Conservation (phyloP, 1,140 invertebrate genomes). For the Ephestia elutella region DNA sequence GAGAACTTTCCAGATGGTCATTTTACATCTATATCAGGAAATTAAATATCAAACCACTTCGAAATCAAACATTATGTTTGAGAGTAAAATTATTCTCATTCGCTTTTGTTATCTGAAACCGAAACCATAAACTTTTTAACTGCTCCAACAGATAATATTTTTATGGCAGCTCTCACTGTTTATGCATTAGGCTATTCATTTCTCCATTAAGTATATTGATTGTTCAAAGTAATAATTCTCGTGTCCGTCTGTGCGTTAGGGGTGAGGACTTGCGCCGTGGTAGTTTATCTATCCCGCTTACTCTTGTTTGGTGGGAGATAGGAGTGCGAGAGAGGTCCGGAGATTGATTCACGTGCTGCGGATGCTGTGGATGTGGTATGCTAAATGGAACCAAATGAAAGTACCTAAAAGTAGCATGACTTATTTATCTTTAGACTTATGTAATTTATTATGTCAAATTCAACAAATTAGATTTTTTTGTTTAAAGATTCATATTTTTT, state of each 20-base stretch:
- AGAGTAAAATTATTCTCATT: too few species aligned
- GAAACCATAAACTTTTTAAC: background rate
- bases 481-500: too few species aligned
- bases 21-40: background rate
- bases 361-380: conserved; percentile 51
- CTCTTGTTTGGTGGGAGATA: conserved; percentile 12
- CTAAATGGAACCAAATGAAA: conserved; percentile 24
- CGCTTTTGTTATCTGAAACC: background rate
- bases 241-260: conserved; percentile 27
- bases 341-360: conserved; percentile 60
- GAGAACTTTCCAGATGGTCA: background rate
- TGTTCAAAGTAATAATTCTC: conserved; percentile 36
- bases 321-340: conserved; percentile 35
- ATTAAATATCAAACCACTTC: too few species aligned
- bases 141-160: background rate
- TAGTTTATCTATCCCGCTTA: conserved; percentile 27
- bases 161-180: background rate
- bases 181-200: conserved; percentile 12
- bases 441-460: too few species aligned
- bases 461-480: too few species aligned
- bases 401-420: too few species aligned
- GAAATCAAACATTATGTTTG: background rate
- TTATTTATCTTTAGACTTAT: too few species aligned
- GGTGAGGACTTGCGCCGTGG: conserved; percentile 49
- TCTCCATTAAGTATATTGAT: conserved; percentile 46